These are phyloP conservation scores for Sinotaia quadrata DNA, from an alignment of 2,888 invertebrate species.

Conservation along the genomic window DNA sequence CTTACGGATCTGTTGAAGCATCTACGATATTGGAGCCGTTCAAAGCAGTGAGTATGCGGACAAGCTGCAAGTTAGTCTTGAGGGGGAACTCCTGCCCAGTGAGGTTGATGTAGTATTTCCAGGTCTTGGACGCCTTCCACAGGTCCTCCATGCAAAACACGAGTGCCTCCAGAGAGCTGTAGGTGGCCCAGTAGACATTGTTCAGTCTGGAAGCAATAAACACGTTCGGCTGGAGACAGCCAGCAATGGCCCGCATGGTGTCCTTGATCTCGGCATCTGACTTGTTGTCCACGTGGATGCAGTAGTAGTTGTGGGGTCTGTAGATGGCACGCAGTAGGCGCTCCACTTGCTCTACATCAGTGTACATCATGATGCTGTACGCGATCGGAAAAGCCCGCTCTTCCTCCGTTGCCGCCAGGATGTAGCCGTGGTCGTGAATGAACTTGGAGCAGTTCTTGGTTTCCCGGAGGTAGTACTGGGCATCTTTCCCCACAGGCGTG, in stretches of 20 bases:
- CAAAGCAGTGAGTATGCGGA: constrained; percentile 32
- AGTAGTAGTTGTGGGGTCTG: constrained; percentile 38
- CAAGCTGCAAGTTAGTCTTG: constrained; percentile 39
- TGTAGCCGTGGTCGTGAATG: constrained; percentile 32
- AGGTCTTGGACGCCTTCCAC: constrained; percentile 31
- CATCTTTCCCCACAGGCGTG: constrained; percentile 15
- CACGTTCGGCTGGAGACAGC: constrained; percentile 34
- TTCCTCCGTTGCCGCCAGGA: constrained; percentile 30
- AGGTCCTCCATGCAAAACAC: constrained; percentile 37
- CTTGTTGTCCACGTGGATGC: constrained; percentile 39
- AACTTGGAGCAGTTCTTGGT: constrained; percentile 28
- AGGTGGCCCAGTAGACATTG: constrained; percentile 26
- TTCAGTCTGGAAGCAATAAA: constrained; percentile 31
- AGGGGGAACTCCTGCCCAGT: constrained; percentile 42
- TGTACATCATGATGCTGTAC: constrained; percentile 41
- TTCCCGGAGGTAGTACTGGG: constrained; percentile 19
- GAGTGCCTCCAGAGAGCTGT: constrained; percentile 36
- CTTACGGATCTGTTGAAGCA: constrained; percentile 31
- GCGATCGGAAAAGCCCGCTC: constrained; percentile 35
- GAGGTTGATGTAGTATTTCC: constrained; percentile 40
- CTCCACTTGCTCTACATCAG: constrained; percentile 35
- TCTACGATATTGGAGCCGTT: constrained; percentile 39
- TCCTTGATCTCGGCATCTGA: constrained; percentile 25
- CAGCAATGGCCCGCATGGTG: constrained; percentile 32
- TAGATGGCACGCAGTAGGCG: constrained; percentile 35